Evolutionary conservation across 2,113 vertebrate species (phyloP).

Genomic region (Sapajus apella): DNA sequence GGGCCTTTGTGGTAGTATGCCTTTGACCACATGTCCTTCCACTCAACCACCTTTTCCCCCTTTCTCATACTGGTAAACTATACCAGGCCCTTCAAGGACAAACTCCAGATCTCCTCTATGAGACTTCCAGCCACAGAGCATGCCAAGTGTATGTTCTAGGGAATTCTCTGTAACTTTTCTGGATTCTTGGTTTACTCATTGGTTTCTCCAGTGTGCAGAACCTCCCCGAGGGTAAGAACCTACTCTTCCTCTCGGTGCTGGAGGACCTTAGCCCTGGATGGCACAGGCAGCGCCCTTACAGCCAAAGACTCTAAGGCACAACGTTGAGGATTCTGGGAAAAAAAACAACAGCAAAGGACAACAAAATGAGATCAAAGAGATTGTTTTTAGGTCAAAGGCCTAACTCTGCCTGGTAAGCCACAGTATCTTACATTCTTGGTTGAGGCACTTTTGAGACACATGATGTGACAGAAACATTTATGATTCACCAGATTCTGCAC

Average conservation of each 20-base stretch:
- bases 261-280: neutral
- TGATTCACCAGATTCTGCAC: neutral
- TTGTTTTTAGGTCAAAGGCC: neutral
- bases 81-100: neutral
- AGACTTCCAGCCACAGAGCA: neutral
- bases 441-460: neutral
- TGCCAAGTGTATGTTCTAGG: neutral
- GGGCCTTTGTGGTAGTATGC: neutral
- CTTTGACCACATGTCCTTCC: neutral
- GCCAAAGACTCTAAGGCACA: neutral
- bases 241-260: neutral
- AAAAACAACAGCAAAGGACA: neutral
- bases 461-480: neutral
- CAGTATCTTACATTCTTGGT: neutral
- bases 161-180: neutral
- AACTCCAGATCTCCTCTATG: neutral
- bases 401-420: neutral
- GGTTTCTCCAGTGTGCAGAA: neutral
- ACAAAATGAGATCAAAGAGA: constrained; percentile 2
- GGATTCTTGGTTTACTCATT: neutral
- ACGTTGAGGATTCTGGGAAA: neutral
- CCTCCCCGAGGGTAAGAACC: neutral
- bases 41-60: neutral
- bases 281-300: neutral
- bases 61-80: neutral